Percentiles rank a stretch among this genome's conserved stretches.
These are phyloP conservation scores for Acanthiza pusilla DNA, from an alignment of 2,797 vertebrate genomes.

Conservation along the genomic window DNA sequence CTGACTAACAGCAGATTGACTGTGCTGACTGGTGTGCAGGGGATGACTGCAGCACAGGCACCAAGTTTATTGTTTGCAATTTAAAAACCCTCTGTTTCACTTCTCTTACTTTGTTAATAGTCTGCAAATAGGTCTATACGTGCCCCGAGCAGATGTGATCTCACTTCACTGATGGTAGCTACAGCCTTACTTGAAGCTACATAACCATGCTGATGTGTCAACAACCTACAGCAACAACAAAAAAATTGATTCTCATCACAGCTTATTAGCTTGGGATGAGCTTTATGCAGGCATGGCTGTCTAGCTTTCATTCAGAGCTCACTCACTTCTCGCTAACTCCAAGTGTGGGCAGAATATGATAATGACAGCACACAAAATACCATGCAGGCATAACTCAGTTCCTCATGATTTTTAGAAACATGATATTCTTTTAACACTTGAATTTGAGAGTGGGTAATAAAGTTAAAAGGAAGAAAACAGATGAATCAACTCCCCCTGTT, in stretches of 20 bases:
- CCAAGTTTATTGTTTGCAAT: neutral
- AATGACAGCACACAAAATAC: neutral
- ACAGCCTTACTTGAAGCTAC: neutral
- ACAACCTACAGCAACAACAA: neutral
- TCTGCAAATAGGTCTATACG: neutral
- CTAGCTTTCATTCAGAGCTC: neutral
- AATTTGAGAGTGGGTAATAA: neutral
- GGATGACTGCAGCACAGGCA: neutral
- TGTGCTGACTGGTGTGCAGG: neutral
- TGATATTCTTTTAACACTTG: slow-evolving; percentile 20
- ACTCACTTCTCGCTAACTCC: neutral
- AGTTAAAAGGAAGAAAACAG: slow-evolving; percentile 13
- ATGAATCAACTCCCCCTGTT: neutral
- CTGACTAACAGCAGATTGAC: neutral
- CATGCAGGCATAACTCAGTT: neutral
- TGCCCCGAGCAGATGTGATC: neutral
- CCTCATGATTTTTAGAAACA: slow-evolving; percentile 4
- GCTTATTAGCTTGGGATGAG: neutral
- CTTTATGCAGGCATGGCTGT: neutral
- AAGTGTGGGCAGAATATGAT: neutral
- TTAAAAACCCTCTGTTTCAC: neutral
- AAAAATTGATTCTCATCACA: neutral
- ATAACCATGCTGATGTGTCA: neutral
- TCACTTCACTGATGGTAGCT: neutral
- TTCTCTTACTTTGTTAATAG: neutral